Percentiles rank a stretch among this genome's conserved stretches.
phyloP scores from a whole-genome alignment of 1,140 invertebrate species.

The Andricus grossulariae region DNA sequence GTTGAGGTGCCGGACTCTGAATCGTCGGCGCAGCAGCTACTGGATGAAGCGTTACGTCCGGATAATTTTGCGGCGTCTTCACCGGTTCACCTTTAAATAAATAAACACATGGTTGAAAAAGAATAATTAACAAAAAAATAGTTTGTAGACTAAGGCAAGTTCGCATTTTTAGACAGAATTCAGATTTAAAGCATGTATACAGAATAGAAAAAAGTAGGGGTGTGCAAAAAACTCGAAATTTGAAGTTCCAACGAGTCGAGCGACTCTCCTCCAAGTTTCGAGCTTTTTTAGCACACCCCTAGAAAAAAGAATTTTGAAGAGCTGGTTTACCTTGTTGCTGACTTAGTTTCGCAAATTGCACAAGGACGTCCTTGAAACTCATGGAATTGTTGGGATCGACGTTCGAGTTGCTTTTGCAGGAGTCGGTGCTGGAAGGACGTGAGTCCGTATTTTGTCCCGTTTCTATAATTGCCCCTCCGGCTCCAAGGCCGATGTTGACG shows the following conservation, averaged over 20 bases:
- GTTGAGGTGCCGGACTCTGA: slow-evolving; percentile 70
- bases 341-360: slow-evolving; percentile 83
- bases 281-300: no score
- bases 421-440: slow-evolving; percentile 76
- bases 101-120: slow-evolving; percentile 10
- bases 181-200: no score
- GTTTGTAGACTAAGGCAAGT: no score
- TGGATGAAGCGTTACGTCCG: slow-evolving; percentile 86
- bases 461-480: slow-evolving; percentile 72
- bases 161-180: no score
- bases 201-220: no score
- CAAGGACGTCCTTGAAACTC: slow-evolving; percentile 86
- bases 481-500: slow-evolving; percentile 68
- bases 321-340: slow-evolving; percentile 72
- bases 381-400: slow-evolving; percentile 66
- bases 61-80: slow-evolving; percentile 82
- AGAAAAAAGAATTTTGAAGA: not conserved
- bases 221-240: no score
- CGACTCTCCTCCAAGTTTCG: no score
- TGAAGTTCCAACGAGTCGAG: no score
- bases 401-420: slow-evolving; percentile 74
- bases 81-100: slow-evolving; percentile 65
- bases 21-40: slow-evolving; percentile 75
- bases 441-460: slow-evolving; percentile 68
- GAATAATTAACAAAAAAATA: not conserved